Evolutionary conservation across 2,113 vertebrate species (phyloP).

Genomic region (Xerus inauris): DNA sequence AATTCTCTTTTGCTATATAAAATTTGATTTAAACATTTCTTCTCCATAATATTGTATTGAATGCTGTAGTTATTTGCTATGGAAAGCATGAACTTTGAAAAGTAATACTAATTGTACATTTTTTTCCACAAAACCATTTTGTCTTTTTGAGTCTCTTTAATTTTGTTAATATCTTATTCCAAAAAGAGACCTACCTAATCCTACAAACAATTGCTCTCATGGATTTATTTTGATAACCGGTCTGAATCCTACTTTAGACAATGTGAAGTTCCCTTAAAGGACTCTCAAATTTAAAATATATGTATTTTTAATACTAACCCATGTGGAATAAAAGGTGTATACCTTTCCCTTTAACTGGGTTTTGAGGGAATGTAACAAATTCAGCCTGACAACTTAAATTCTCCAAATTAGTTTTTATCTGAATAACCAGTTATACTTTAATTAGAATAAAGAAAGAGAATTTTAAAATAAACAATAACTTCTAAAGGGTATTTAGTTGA

Average conservation of each 20-base stretch:
- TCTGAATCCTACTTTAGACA: neutral
- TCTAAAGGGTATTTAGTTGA: constrained; percentile 15
- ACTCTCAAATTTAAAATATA: neutral
- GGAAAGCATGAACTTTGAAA: neutral
- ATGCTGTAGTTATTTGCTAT: neutral
- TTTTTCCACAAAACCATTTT: constrained; percentile 23
- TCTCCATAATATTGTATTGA: neutral
- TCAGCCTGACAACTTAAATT: neutral
- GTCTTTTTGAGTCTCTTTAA: neutral
- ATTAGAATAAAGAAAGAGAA: neutral
- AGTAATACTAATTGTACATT: neutral
- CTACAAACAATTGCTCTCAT: constrained; percentile 6
- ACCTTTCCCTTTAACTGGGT: neutral
- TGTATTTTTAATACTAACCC: neutral
- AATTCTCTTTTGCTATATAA: constrained; percentile 19
- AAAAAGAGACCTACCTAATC: neutral
- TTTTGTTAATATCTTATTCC: constrained; percentile 22
- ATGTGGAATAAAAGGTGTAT: neutral
- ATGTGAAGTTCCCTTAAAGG: constrained; percentile 4
- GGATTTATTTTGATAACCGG: constrained; percentile 27
- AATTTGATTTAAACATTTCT: constrained; percentile 7
- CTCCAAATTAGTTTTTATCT: constrained; percentile 28
- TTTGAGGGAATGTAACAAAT: constrained; percentile 14
- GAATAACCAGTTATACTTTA: constrained; percentile 14
- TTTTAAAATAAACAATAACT: constrained; percentile 7